Evolutionary conservation across 2,888 invertebrate species (phyloP).

Genomic region (Toxonevra muliebris): DNA sequence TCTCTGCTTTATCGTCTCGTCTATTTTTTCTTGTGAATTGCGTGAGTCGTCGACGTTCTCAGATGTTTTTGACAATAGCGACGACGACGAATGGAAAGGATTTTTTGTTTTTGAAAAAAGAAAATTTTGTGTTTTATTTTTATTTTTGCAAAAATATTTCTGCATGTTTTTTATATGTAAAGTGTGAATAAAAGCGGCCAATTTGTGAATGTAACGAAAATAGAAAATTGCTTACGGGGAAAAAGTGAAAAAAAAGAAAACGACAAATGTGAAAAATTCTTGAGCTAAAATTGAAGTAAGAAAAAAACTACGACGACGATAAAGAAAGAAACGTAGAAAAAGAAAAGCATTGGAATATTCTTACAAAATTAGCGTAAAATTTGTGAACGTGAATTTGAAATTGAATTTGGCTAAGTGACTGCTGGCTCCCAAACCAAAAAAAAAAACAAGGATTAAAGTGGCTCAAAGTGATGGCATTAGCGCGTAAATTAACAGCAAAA

Average conservation of each 20-base stretch:
- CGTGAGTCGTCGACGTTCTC: slow-evolving; percentile 33
- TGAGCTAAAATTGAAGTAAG: slow-evolving; percentile 33
- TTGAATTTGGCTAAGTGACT: too few relatives aligned
- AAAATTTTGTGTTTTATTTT: slow-evolving; percentile 46
- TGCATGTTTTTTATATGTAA: slow-evolving; percentile 34
- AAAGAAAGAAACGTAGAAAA: slow-evolving; percentile 1
- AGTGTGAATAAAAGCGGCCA: slow-evolving; percentile 10
- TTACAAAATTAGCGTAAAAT: slow-evolving; percentile 9
- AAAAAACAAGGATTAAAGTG: slow-evolving; percentile 30
- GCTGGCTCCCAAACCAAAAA: too few relatives aligned
- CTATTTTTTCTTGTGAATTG: slow-evolving; percentile 1
- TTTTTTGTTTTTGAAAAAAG: slow-evolving; percentile 45
- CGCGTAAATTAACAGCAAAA: slow-evolving; percentile 63
- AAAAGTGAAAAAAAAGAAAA: slow-evolving; percentile 18
- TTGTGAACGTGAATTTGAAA: not conserved
- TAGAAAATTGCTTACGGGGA: slow-evolving; percentile 29
- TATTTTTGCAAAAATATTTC: slow-evolving; percentile 41
- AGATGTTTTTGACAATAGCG: slow-evolving; percentile 50
- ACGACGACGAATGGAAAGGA: slow-evolving; percentile 42
- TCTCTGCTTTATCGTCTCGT: slow-evolving; percentile 3
- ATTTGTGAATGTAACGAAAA: slow-evolving; percentile 33
- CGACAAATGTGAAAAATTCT: slow-evolving; percentile 41
- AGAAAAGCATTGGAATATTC: slow-evolving; percentile 4
- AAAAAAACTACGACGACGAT: slow-evolving; percentile 20
- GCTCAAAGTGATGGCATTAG: slow-evolving; percentile 61